These are phyloP conservation scores for Euphonia xanthogaster DNA, from an alignment of 2,797 vertebrate species.

Conservation along the genomic window DNA sequence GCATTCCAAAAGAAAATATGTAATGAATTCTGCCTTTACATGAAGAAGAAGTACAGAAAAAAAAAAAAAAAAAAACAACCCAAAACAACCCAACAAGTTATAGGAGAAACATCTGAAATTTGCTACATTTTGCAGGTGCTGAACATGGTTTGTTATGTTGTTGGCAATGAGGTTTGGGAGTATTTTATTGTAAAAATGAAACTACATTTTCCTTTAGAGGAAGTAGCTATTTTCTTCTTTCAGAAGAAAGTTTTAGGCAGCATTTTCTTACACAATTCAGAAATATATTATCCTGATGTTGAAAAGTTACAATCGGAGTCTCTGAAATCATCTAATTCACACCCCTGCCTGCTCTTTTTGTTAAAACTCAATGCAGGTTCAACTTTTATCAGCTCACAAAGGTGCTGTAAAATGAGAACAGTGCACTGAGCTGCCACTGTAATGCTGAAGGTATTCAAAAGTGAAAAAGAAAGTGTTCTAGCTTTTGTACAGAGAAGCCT, in stretches of 20 bases:
- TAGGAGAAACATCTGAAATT: background rate
- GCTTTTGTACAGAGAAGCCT: background rate
- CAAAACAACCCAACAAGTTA: rapidly evolving
- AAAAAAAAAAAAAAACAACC: background rate
- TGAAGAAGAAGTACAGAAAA: background rate
- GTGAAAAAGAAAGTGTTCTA: background rate
- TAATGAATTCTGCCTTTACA: background rate
- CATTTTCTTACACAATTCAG: background rate
- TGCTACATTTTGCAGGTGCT: background rate
- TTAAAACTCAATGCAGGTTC: background rate
- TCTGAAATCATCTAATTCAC: background rate
- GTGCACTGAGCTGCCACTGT: background rate
- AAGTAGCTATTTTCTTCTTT: background rate
- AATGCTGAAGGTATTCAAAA: background rate
- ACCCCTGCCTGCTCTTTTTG: background rate
- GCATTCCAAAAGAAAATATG: background rate
- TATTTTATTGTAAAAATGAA: background rate
- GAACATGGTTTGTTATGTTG: background rate
- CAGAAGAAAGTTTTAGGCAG: background rate
- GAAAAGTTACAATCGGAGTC: background rate
- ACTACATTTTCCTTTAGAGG: background rate
- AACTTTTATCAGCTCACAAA: background rate
- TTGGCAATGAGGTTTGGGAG: rapidly evolving
- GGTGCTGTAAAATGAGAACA: background rate
- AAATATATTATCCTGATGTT: background rate